These are phyloP conservation scores for Aphaenogaster rudis DNA, from an alignment of 1,140 invertebrate species.

Conservation along the genomic window DNA sequence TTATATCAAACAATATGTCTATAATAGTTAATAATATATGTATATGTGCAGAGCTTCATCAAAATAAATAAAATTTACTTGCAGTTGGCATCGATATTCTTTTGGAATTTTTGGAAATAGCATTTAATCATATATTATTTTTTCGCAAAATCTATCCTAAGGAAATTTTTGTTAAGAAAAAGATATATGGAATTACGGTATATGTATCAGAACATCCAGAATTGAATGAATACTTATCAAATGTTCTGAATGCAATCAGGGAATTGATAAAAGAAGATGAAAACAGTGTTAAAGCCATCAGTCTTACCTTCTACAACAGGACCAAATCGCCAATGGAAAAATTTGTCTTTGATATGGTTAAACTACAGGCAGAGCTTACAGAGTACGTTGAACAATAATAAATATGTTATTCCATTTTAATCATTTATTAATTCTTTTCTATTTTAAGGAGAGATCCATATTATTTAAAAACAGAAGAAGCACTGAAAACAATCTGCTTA, in stretches of 20 bases:
- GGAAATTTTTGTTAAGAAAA: conserved; percentile 88
- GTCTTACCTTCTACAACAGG: conserved; percentile 84
- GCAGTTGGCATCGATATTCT: conserved; percentile 83
- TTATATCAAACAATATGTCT: neutral
- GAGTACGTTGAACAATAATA: conserved; percentile 77
- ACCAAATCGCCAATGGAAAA: conserved; percentile 84
- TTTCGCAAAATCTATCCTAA: conserved; percentile 88
- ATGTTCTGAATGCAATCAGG: conserved; percentile 85
- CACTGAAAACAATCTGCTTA: conserved; percentile 88
- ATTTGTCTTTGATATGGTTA: conserved; percentile 88
- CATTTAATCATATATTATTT: conserved; percentile 88
- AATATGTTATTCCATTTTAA: neutral
- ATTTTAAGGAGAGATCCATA: conserved; percentile 87
- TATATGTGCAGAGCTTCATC: neutral
- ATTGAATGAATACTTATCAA: conserved; percentile 88
- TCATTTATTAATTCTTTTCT: conserved; percentile 25
- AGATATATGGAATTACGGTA: conserved; percentile 88
- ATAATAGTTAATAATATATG: neutral
- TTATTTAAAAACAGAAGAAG: conserved; percentile 88
- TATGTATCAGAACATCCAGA: conserved; percentile 88
- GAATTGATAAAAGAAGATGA: conserved; percentile 85
- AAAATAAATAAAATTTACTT: conserved; percentile 9
- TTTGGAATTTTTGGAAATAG: conserved; percentile 88
- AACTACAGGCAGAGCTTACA: conserved; percentile 68
- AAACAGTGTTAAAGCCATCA: conserved; percentile 84